Percentiles rank a stretch among this genome's conserved stretches.
phyloP scores from a whole-genome alignment of 2,113 vertebrate genomes.

The Promerops cafer region DNA sequence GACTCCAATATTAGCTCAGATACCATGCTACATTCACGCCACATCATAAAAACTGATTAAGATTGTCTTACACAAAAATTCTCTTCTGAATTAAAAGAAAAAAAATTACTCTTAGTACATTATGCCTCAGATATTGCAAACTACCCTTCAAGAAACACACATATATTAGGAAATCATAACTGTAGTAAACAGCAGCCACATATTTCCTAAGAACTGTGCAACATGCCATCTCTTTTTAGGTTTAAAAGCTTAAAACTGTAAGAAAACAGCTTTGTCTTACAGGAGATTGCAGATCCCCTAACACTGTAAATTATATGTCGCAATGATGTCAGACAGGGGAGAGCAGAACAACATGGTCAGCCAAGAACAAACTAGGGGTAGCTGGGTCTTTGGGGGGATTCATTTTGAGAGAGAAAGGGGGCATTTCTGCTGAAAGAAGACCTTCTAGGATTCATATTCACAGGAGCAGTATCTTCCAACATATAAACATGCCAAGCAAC shows the following conservation, averaged over 20 bases:
- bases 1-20: background rate
- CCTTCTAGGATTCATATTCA: background rate
- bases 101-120: background rate
- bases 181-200: background rate
- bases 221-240: background rate
- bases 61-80: background rate
- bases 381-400: background rate
- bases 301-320: fast-evolving
- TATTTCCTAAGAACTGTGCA: background rate
- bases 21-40: background rate
- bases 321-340: background rate
- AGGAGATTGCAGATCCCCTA: background rate
- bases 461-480: background rate
- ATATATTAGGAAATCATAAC: background rate
- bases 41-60: background rate
- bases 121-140: background rate
- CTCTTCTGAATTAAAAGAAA: background rate
- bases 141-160: background rate
- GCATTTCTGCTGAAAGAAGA: background rate
- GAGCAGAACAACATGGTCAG: background rate
- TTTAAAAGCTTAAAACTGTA: background rate
- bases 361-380: background rate
- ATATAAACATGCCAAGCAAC: background rate
- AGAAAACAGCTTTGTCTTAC: background rate
- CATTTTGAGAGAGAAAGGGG: background rate